Conservation (phyloP, 1,140 invertebrate species). For the Drosophila takahashii region DNA sequence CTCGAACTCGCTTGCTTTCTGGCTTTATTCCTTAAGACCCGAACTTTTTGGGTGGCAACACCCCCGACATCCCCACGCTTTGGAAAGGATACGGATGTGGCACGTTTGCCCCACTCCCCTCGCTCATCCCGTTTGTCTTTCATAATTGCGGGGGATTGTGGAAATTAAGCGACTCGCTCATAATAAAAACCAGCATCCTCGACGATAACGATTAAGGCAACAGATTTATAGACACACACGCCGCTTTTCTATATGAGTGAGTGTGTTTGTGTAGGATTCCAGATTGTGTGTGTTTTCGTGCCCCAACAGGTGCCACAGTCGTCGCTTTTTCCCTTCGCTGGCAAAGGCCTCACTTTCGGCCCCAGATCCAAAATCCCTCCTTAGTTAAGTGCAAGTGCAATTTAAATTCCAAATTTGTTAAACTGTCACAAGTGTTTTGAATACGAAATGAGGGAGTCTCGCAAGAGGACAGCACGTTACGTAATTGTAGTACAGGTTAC, state of each 20-base stretch:
- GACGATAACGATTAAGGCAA: slow-evolving; percentile 65
- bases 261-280: not conserved
- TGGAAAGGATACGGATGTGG: slow-evolving; percentile 24
- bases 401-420: slow-evolving; percentile 81
- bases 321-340: not conserved
- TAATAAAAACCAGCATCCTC: slow-evolving; percentile 49
- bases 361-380: slow-evolving; percentile 17
- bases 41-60: slow-evolving; percentile 30
- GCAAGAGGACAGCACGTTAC: slow-evolving; percentile 7
- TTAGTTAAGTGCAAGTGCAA: slow-evolving; percentile 72
- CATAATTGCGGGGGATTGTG: slow-evolving; percentile 75
- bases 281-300: slow-evolving; percentile 13
- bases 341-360: not conserved
- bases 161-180: slow-evolving; percentile 70
- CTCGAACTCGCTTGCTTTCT: slow-evolving; percentile 65
- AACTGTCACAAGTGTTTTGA: slow-evolving; percentile 78
- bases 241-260: not conserved
- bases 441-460: slow-evolving; percentile 71
- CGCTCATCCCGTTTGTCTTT: slow-evolving; percentile 25
- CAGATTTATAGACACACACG: slow-evolving; percentile 49
- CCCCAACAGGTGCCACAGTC: slow-evolving; percentile 60
- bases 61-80: too few relatives aligned
- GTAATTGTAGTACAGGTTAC: not conserved
- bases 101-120: slow-evolving; percentile 36
- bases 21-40: slow-evolving; percentile 71